Evolutionary conservation across 92 coral and sea anemone species (phyloP).

Genomic region (Phenganax stokvisi): DNA sequence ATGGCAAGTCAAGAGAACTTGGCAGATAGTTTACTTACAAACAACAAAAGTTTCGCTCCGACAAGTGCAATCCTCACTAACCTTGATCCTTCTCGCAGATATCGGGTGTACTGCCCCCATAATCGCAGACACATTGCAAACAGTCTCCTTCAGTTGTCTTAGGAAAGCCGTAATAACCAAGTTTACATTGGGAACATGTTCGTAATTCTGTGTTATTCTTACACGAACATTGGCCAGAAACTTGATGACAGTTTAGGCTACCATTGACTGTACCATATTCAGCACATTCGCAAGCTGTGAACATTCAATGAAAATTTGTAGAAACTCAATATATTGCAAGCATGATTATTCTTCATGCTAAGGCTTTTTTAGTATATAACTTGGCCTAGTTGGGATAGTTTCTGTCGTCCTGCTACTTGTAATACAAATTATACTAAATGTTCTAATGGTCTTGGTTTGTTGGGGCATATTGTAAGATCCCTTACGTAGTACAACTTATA

Average conservation of each 20-base stretch:
- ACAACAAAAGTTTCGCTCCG: too few relatives aligned
- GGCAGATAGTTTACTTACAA: too few relatives aligned
- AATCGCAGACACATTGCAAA: constrained; percentile 72
- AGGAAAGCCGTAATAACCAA: constrained; percentile 80
- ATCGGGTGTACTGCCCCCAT: constrained; percentile 67
- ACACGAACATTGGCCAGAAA: constrained; percentile 69
- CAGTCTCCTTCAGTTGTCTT: constrained; percentile 54
- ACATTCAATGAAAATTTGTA: background rate
- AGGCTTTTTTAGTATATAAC: too few relatives aligned
- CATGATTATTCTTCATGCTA: too few relatives aligned
- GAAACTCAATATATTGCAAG: background rate
- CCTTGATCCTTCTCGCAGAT: constrained; percentile 80
- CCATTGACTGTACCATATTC: constrained; percentile 70
- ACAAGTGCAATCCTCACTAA: constrained; percentile 24
- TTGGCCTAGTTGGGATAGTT: too few relatives aligned
- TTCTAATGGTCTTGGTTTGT: too few relatives aligned
- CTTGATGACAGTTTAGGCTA: constrained; percentile 68
- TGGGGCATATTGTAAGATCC: too few relatives aligned
- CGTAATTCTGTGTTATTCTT: constrained; percentile 58
- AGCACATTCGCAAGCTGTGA: constrained; percentile 59
- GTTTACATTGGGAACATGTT: constrained; percentile 73
- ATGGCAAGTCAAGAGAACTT: too few relatives aligned
- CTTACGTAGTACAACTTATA: too few relatives aligned
- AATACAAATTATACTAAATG: too few relatives aligned
- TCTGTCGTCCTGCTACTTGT: too few relatives aligned